phyloP scores from a whole-genome alignment of 2,888 invertebrate genomes.

The Isotomurus palustris region DNA sequence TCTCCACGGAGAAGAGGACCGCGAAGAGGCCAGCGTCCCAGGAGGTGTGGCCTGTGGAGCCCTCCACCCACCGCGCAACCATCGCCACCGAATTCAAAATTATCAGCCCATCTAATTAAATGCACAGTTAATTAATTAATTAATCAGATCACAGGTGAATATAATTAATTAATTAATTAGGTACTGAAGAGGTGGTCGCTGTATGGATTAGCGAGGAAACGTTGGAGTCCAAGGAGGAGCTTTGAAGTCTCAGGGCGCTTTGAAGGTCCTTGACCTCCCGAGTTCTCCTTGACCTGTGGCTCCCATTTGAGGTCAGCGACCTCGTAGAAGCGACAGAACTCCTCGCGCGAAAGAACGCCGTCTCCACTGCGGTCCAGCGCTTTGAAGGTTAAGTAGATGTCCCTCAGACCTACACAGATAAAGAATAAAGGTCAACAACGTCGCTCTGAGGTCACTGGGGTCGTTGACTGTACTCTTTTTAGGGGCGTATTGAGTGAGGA shows the following conservation, averaged over 20 bases:
- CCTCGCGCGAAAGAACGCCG: slow-evolving; percentile 64
- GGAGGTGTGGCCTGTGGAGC: slow-evolving; percentile 63
- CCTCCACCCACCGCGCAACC: slow-evolving; percentile 65
- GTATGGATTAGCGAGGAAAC: slow-evolving; percentile 40
- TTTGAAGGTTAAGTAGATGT: slow-evolving; percentile 75
- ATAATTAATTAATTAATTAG: background rate
- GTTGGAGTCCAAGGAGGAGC: slow-evolving; percentile 32
- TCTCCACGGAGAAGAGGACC: slow-evolving; percentile 70
- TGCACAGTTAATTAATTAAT: slow-evolving; percentile 9
- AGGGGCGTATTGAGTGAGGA: slow-evolving; percentile 73
- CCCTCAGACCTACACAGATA: slow-evolving; percentile 58
- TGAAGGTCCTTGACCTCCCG: slow-evolving; percentile 36
- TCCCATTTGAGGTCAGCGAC: slow-evolving; percentile 70
- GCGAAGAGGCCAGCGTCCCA: slow-evolving; percentile 74
- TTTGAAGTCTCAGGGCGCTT: slow-evolving; percentile 37
- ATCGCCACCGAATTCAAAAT: slow-evolving; percentile 70
- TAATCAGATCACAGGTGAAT: background rate
- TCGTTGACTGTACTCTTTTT: slow-evolving; percentile 59
- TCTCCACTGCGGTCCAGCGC: slow-evolving; percentile 65
- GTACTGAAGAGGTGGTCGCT: slow-evolving; percentile 40
- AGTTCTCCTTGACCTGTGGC: slow-evolving; percentile 37
- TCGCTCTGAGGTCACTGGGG: no score
- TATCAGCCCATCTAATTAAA: slow-evolving; percentile 62
- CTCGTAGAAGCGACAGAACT: slow-evolving; percentile 70
- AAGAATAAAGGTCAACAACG: slow-evolving; percentile 13